A percentile compares a stretch with the other conserved stretches of the same genome.
Evolutionary conservation across 2,797 vertebrate species (phyloP).

Genomic region (Xiphophorus birchmanni): DNA sequence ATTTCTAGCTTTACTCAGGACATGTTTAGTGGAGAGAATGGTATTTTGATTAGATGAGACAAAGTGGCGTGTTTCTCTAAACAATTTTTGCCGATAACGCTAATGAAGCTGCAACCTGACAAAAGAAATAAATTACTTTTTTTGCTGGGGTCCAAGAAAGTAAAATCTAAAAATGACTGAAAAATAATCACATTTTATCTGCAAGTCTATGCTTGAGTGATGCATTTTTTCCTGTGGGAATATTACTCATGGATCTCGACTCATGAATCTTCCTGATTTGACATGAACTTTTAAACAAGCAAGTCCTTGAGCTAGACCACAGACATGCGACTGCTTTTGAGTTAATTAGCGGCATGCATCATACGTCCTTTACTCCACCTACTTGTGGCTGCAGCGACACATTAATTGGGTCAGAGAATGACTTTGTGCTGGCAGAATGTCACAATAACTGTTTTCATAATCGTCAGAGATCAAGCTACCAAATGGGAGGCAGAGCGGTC

Average conservation of each 20-base stretch:
- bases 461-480: constrained; percentile 33
- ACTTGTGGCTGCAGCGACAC: constrained; percentile 42
- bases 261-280: constrained; percentile 19
- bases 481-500: neutral
- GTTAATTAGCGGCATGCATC: constrained; percentile 58
- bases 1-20: constrained; percentile 43
- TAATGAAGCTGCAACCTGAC: constrained; percentile 53
- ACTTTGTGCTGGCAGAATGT: constrained; percentile 34
- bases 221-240: constrained; percentile 24
- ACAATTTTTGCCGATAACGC: constrained; percentile 45
- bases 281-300: constrained; percentile 37
- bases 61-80: constrained; percentile 47
- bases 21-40: constrained; percentile 41
- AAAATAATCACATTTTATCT: constrained; percentile 18
- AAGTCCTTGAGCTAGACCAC: constrained; percentile 35
- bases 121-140: constrained; percentile 50
- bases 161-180: constrained; percentile 17
- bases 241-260: constrained; percentile 17
- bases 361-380: constrained; percentile 34
- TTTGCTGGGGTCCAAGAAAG: constrained; percentile 19
- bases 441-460: constrained; percentile 38
- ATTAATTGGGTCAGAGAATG: constrained; percentile 60
- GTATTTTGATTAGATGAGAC: constrained; percentile 46
- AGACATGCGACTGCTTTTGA: constrained; percentile 25
- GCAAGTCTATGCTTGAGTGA: constrained; percentile 6